Percentiles rank a stretch among this genome's conserved stretches.
Conservation (phyloP, 2,888 invertebrate genomes). For the Hypolimnas misippus region DNA sequence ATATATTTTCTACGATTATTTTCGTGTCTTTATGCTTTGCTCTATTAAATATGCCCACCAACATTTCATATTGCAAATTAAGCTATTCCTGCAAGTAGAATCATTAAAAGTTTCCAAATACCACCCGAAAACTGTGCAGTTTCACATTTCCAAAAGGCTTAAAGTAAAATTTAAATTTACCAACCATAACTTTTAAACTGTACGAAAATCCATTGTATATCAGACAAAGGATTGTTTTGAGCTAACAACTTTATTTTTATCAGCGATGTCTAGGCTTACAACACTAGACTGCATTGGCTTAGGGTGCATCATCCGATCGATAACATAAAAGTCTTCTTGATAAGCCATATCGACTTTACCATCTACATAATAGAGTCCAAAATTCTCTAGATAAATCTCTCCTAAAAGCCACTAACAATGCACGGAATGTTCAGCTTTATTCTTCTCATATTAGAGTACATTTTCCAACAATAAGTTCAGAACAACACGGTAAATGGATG, state of each 20-base stretch:
- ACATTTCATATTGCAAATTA: too few relatives aligned
- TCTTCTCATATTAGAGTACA: background rate
- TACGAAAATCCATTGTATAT: background rate
- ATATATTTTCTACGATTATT: too few relatives aligned
- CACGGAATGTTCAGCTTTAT: constrained; percentile 17
- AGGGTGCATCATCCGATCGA: constrained; percentile 35
- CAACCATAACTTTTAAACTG: background rate
- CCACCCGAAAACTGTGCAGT: background rate
- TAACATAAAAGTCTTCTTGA: constrained; percentile 23
- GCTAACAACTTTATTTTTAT: constrained; percentile 20
- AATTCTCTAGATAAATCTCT: constrained; percentile 16
- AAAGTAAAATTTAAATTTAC: background rate
- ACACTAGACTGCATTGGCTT: constrained; percentile 31
- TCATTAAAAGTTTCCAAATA: background rate
- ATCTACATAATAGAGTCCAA: constrained; percentile 26
- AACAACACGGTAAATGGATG: constrained; percentile 5
- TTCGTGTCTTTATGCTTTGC: too few relatives aligned
- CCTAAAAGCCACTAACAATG: background rate
- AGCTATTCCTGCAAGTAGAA: too few relatives aligned
- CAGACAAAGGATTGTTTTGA: constrained; percentile 10
- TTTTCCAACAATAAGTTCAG: background rate
- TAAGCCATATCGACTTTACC: constrained; percentile 21
- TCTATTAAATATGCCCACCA: too few relatives aligned
- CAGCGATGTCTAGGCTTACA: constrained; percentile 22
- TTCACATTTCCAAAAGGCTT: background rate